phyloP scores from a whole-genome alignment of 2,113 vertebrate genomes.

The Passer domesticus region DNA sequence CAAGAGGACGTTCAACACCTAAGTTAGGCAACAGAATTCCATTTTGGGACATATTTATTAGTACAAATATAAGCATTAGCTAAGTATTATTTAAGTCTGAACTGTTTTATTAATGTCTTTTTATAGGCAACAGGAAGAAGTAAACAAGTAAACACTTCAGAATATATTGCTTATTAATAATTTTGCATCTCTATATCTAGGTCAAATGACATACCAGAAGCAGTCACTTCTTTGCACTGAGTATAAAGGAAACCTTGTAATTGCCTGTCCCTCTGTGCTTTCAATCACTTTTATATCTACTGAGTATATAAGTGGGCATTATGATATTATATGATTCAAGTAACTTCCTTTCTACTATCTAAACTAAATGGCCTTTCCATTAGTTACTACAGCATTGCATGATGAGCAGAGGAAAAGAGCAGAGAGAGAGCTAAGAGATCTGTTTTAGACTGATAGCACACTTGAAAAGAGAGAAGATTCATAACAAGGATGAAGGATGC shows the following conservation, averaged over 20 bases:
- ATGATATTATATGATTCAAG: not conserved
- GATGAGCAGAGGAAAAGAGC: not conserved
- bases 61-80: not conserved
- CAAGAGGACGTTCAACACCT: not conserved
- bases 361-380: not conserved
- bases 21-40: not conserved
- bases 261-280: not conserved
- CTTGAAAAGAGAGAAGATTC: not conserved
- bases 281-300: constrained; percentile 5
- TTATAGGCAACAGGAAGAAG: not conserved
- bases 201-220: not conserved
- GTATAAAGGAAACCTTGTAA: not conserved
- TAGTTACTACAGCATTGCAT: not conserved
- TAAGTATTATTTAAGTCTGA: not conserved
- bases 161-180: not conserved
- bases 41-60: not conserved
- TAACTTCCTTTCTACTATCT: not conserved
- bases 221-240: not conserved
- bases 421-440: not conserved
- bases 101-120: not conserved
- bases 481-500: not conserved
- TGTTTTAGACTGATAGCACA: not conserved
- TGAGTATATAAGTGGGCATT: not conserved
- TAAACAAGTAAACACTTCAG: not conserved
- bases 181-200: not conserved